Evolutionary conservation across 2,797 vertebrate genomes (phyloP).

Genomic region (Manis crassicaudata): DNA sequence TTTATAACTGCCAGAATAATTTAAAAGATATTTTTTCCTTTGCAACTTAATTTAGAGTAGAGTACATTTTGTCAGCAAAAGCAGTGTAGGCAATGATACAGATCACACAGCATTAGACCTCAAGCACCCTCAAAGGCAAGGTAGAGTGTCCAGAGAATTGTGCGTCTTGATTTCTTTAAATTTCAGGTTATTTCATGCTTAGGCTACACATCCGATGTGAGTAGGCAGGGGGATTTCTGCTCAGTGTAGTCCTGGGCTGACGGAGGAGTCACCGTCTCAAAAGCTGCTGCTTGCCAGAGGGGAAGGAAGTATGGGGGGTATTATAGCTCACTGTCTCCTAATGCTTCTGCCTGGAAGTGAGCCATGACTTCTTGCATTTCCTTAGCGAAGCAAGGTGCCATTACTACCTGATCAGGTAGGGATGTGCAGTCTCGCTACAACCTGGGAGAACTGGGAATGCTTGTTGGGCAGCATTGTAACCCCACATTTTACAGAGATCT

Average conservation of each 20-base stretch:
- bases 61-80: constrained; percentile 40
- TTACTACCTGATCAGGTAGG: fast-evolving
- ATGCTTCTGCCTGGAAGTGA: not conserved
- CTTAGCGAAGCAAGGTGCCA: not conserved
- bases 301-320: not conserved
- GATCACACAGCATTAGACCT: not conserved
- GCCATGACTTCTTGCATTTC: not conserved
- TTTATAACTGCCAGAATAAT: constrained; percentile 77
- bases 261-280: not conserved
- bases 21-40: constrained; percentile 75
- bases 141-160: not conserved
- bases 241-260: not conserved
- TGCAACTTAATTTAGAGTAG: constrained; percentile 52
- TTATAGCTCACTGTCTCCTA: not conserved
- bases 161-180: not conserved
- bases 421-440: fast-evolving
- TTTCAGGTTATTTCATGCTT: not conserved
- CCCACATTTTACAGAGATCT: not conserved
- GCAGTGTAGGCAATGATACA: not conserved
- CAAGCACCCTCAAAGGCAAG: not conserved
- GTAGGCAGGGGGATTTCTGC: not conserved
- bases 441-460: no score
- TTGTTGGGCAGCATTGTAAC: not conserved
- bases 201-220: not conserved
- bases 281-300: not conserved